Evolutionary conservation across 92 coral and sea anemone genomes (phyloP).

Genomic region (Paramuricea clavata): DNA sequence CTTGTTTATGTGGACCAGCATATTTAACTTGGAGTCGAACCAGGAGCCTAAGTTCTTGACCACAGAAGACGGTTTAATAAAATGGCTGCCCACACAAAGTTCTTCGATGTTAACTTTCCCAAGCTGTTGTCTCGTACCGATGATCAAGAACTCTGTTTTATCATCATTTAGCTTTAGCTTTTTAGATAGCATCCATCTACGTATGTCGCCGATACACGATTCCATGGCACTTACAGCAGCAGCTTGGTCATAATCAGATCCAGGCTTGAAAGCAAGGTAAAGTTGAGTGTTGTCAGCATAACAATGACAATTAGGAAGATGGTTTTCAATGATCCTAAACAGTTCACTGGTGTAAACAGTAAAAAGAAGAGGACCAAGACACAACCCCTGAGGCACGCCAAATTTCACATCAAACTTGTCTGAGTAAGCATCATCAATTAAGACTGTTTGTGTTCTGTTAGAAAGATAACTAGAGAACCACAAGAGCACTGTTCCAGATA

Average conservation of each 20-base stretch:
- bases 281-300: too few species aligned
- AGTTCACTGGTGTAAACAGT: too few species aligned
- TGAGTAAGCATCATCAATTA: constrained; percentile 38
- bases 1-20: constrained; percentile 55
- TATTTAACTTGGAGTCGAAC: constrained; percentile 44
- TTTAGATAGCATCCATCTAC: constrained; percentile 32
- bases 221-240: too few species aligned
- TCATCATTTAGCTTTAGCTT: constrained; percentile 40
- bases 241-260: too few species aligned
- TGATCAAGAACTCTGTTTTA: constrained; percentile 43
- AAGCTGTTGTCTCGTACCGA: constrained; percentile 47
- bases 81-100: constrained; percentile 31
- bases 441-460: constrained; percentile 29
- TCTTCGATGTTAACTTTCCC: constrained; percentile 23
- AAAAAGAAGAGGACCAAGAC: too few species aligned
- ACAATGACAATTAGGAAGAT: too few species aligned
- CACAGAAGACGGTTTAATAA: not conserved
- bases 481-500: too few species aligned
- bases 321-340: too few species aligned
- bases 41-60: constrained; percentile 55
- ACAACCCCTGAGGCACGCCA: constrained; percentile 38
- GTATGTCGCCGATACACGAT: constrained; percentile 36
- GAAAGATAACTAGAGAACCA: too few species aligned
- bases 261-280: too few species aligned
- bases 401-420: constrained; percentile 38